Conservation (phyloP, 2,888 invertebrate genomes). For the Trichogramma evanescens region DNA sequence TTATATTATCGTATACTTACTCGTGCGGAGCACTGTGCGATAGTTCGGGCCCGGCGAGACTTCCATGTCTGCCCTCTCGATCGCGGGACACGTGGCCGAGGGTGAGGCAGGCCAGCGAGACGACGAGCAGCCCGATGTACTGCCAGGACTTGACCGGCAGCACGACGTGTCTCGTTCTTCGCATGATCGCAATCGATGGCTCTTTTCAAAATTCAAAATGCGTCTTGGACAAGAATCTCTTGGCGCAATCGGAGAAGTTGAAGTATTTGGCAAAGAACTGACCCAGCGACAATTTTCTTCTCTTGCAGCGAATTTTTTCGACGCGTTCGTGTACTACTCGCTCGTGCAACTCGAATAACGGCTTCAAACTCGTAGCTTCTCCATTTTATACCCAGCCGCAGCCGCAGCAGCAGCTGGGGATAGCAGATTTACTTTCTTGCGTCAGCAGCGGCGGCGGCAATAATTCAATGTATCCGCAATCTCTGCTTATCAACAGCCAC, state of each 20-base stretch:
- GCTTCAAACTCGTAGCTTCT: constrained; percentile 12
- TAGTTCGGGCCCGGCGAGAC: constrained; percentile 40
- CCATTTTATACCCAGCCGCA: constrained; percentile 33
- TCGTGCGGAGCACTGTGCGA: constrained; percentile 39
- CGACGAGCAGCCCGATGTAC: constrained; percentile 38
- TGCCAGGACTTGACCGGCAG: constrained; percentile 42
- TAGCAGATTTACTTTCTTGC: no score
- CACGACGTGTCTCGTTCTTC: constrained; percentile 38
- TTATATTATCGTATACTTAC: constrained; percentile 25
- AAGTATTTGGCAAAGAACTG: constrained; percentile 3
- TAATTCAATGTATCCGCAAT: constrained; percentile 44
- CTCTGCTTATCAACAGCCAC: constrained; percentile 40
- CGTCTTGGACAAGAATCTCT: constrained; percentile 6
- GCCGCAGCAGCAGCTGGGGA: background rate
- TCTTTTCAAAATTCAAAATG: background rate
- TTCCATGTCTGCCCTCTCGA: constrained; percentile 40
- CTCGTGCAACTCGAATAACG: constrained; percentile 11
- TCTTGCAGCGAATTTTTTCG: background rate
- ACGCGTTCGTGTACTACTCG: constrained; percentile 6
- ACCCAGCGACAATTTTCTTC: no score
- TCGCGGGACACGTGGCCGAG: constrained; percentile 40
- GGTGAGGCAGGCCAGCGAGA: constrained; percentile 41
- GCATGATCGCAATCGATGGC: constrained; percentile 26
- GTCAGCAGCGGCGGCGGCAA: constrained; percentile 2
- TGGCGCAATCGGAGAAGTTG: constrained; percentile 1